Base-by-base conservation (phyloP, 1,140 invertebrate genomes). In the Tyrophagus putrescentiae region DNA sequence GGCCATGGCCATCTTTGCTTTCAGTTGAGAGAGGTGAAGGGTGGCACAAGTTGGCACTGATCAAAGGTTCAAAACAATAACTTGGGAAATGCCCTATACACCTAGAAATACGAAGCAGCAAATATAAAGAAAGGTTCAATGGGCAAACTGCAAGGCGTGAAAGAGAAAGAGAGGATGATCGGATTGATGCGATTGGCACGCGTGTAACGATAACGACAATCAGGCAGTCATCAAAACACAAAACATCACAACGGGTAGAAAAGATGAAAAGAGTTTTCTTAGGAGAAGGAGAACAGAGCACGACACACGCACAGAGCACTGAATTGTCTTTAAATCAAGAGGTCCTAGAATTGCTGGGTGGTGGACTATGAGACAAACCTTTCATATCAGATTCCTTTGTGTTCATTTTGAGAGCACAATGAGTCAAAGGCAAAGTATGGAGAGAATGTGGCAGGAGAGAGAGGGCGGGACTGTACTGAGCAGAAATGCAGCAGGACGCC, bases 321-420 rank as follows among this genome's bases (percentile, higher is more conserved):
- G n/a, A 54, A 31, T 32, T 23, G 28, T 9, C n/a, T 54, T 5
- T 27, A 9, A 54, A 9, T 33, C 9, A 54, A 48, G 23, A 48
- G 45, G 18, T 48, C 7, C 7, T 48, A 48, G 23, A 29, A 48
- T 39, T 39, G n/a, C n/a, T 48, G 45, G 21, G 9, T 48, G 45
- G 45, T 48, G 23, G 45, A 18, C 18, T 48, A 7, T 6, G 45
- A 7, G 21, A 54, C 52, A 54, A 54, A 54, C 52, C 52, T 54
- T 54, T 54, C 52, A 54, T 23, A 32, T 54, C 52, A 6, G 52
- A 54, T 9, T 54, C 52, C 52, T 31, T 23, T 32, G 25, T 32
- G 36, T 21, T 54, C 52, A 54, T 54, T 39, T 32, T 54, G 13
- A n/a, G n/a, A n/a, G n/a, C n/a, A n/a, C n/a, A n/a, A n/a, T n/a